phyloP scores from a whole-genome alignment of 1,140 invertebrate species.

The Drosophila paulistorum region DNA sequence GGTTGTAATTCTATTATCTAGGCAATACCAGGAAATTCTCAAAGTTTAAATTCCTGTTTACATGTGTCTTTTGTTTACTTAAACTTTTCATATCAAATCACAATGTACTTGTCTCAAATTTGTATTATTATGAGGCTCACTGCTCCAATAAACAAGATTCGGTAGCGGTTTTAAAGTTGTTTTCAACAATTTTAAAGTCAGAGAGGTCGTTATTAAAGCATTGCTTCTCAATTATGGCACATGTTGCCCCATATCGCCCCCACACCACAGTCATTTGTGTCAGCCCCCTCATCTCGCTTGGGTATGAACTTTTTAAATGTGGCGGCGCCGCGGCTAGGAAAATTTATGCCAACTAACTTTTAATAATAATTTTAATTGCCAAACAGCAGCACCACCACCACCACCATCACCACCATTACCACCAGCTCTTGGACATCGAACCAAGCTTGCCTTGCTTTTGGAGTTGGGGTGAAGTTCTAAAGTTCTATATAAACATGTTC shows the following conservation, averaged over 20 bases:
- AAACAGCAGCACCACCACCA: slow-evolving; percentile 38
- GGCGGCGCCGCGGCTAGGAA: slow-evolving; percentile 57
- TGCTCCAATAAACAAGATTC: neutral
- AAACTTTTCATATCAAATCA: neutral
- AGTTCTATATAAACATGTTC: slow-evolving; percentile 47
- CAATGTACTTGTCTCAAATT: neutral
- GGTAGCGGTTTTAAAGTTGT: neutral
- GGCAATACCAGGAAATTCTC: neutral
- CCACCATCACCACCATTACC: neutral
- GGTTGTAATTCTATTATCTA: too few species aligned
- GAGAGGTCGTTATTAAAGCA: slow-evolving; percentile 21
- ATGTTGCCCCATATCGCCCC: slow-evolving; percentile 5
- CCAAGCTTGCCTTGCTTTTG: neutral
- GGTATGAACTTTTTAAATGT: slow-evolving; percentile 66
- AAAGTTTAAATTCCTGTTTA: neutral
- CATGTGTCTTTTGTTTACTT: neutral
- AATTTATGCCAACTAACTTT: slow-evolving; percentile 77
- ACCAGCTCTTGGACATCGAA: slow-evolving; percentile 36
- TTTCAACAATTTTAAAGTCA: slow-evolving; percentile 9
- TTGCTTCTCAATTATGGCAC: slow-evolving; percentile 32
- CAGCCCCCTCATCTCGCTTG: neutral
- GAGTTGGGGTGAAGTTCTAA: slow-evolving; percentile 18
- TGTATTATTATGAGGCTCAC: neutral
- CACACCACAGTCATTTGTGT: slow-evolving; percentile 36
- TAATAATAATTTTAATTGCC: slow-evolving; percentile 81